phyloP scores from a whole-genome alignment of 2,113 vertebrate species.

The Phalacrocorax pelagicus region DNA sequence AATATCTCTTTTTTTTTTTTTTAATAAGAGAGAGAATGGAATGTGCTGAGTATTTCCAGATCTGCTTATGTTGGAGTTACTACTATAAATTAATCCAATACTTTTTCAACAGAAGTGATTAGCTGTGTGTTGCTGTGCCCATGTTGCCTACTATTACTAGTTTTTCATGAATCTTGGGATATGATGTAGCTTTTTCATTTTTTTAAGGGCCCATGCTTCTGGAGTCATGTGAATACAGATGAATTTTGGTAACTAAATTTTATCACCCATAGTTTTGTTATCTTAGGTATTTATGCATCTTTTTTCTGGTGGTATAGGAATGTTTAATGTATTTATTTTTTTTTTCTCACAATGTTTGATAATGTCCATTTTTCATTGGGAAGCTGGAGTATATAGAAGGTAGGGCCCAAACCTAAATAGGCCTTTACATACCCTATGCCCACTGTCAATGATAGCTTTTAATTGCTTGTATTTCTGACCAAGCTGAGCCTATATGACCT shows the following conservation, averaged over 20 bases:
- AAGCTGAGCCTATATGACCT: background rate
- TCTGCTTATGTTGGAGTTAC: background rate
- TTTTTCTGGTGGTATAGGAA: background rate
- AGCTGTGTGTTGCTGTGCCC: background rate
- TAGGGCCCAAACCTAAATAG: background rate
- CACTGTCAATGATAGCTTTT: background rate
- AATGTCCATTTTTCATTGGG: background rate
- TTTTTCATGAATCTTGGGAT: background rate
- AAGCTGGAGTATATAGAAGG: background rate
- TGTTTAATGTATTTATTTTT: background rate
- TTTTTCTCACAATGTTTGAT: background rate
- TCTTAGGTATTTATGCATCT: background rate
- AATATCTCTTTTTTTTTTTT: background rate
- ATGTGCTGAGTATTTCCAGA: constrained; percentile 40
- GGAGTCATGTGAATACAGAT: background rate
- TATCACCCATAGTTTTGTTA: background rate
- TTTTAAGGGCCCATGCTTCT: background rate
- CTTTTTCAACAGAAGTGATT: background rate
- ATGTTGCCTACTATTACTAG: background rate
- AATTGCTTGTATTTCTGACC: background rate
- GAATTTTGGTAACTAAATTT: background rate
- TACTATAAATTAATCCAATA: background rate
- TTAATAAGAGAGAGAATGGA: background rate
- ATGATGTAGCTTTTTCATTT: background rate
- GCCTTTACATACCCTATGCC: background rate